These are phyloP conservation scores for Pristionchus japonicus DNA, from an alignment of 2,888 invertebrate genomes.

Conservation along the genomic window DNA sequence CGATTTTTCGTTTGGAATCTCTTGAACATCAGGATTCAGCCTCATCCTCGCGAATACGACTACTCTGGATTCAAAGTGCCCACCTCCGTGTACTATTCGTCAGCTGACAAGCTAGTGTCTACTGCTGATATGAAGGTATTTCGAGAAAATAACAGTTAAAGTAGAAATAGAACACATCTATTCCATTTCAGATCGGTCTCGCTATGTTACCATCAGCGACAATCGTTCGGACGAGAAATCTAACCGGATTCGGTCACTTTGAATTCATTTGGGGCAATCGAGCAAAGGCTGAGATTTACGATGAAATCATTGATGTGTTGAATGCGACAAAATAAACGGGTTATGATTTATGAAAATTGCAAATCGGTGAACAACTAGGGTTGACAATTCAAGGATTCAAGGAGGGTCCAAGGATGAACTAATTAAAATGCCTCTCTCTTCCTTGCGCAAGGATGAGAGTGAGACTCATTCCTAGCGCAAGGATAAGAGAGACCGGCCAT, in stretches of 20 bases:
- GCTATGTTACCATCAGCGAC: not conserved
- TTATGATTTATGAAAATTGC: too few relatives aligned
- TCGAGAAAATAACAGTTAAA: not conserved
- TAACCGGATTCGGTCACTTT: not conserved
- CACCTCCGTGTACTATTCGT: not conserved
- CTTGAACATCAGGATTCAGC: not conserved
- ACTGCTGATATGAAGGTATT: not conserved
- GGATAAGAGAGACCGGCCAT: too few relatives aligned
- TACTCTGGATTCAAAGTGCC: not conserved
- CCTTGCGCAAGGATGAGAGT: too few relatives aligned
- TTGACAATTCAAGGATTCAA: too few relatives aligned
- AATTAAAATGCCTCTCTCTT: too few relatives aligned
- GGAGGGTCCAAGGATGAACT: too few relatives aligned
- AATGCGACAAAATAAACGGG: not conserved
- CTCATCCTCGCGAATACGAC: not conserved
- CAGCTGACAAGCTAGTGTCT: not conserved
- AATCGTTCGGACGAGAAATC: not conserved
- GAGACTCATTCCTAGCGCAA: too few relatives aligned
- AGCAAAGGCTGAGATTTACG: not conserved
- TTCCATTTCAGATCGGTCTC: not conserved
- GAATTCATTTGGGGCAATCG: conserved; percentile 4
- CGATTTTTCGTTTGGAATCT: too few relatives aligned
- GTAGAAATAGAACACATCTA: too few relatives aligned
- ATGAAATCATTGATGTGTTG: not conserved
- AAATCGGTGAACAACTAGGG: too few relatives aligned